These are phyloP conservation scores for Phaethornis superciliosus DNA, from an alignment of 2,113 vertebrate species.

Conservation along the genomic window DNA sequence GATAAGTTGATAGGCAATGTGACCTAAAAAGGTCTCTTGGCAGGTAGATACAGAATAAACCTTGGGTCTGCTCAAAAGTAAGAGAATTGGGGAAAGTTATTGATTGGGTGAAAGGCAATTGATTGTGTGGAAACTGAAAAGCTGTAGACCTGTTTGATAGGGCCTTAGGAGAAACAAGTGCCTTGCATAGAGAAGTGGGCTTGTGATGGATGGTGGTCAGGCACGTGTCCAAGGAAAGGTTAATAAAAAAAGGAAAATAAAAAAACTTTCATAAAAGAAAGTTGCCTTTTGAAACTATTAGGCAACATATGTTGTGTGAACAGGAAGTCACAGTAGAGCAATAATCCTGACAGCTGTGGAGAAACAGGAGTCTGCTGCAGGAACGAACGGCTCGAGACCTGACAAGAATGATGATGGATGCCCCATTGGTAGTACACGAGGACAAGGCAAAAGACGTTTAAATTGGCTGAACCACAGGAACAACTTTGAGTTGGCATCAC, in stretches of 20 bases:
- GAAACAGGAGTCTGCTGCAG: constrained; percentile 49
- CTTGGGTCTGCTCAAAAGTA: not conserved
- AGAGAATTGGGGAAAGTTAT: not conserved
- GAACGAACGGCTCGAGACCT: constrained; percentile 44
- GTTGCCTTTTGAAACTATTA: constrained; percentile 69
- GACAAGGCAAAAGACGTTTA: constrained; percentile 9
- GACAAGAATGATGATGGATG: constrained; percentile 69
- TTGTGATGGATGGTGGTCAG: not conserved
- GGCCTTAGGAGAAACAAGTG: not conserved
- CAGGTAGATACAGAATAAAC: not conserved
- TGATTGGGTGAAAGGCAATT: not conserved
- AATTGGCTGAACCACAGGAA: constrained; percentile 32
- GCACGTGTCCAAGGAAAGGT: constrained; percentile 32
- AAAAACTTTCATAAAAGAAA: constrained; percentile 63
- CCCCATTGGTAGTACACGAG: constrained; percentile 41
- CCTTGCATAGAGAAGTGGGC: not conserved
- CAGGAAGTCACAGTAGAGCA: constrained; percentile 69
- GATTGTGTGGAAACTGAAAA: not conserved
- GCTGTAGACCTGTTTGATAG: not conserved
- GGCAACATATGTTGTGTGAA: constrained; percentile 75
- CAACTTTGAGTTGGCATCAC: not conserved
- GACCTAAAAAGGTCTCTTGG: not conserved
- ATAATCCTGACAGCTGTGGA: constrained; percentile 75
- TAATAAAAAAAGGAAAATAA: not conserved
- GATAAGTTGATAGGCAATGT: not conserved